Base-by-base conservation (phyloP, 2,888 invertebrate species). In the Charanyca ferruginea region DNA sequence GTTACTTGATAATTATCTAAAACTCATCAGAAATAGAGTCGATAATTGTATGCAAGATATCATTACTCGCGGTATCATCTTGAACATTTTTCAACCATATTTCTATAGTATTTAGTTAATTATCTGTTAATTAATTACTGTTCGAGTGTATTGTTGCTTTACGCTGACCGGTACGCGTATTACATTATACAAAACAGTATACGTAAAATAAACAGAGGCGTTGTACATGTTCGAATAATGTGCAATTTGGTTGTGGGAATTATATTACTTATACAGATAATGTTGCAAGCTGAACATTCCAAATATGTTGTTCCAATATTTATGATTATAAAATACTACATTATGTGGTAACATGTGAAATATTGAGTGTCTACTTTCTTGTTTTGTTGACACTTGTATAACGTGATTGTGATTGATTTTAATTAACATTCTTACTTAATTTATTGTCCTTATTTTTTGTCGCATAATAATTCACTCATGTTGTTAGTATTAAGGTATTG, bases 171-270 rank as follows among this genome's bases (percentile, higher is more conserved):
- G 32, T 32, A 32, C 32, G 32, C 32, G 32, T 32, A 32, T 32
- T 32, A 25, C 6, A 32, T 11, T 11, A 32, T 32, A 32, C 32
- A 32, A 11, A 32, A 45, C 25, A 62, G 73, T 66, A 61, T 73
- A 73, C 44, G 47, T 62, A 47, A 73, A 49, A 54, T 41, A 45
- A 42, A 38, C 4, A 49, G 45, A 60, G 53, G 22, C 28, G 16
- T 52, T 49, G 2, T 35, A 18, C 54, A 23, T 58, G n/a, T 49
- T 67, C 13, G 8, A 73, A 42, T 23, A 11, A 38, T 57, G 25
- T 60, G 45, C 28, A 47, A 66, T 63, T 71, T 49, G 66, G 66
- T 76, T 72, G 58, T 76, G 63, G 66, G 25, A 48, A 20, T 51
- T 38, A n/a, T 52, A 3, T 25, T 44, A n/a, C n/a, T n/a, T n/a